These are phyloP conservation scores for Microctenopoma lineatum DNA, from an alignment of 2,797 vertebrate species.

Conservation along the genomic window DNA sequence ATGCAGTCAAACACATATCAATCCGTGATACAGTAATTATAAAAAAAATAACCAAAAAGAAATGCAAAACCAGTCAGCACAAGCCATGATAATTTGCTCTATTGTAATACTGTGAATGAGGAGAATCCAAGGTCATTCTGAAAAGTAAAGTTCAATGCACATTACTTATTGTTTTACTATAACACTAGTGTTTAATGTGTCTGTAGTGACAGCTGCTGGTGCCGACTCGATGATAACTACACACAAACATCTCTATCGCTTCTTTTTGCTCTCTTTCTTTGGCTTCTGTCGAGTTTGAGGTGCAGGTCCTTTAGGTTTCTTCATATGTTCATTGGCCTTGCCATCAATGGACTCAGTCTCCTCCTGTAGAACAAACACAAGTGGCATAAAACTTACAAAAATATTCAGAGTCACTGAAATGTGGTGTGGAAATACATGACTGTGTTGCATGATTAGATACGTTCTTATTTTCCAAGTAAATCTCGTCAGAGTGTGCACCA, in stretches of 20 bases:
- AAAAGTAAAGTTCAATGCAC: constrained; percentile 5
- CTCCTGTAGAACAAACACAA: constrained; percentile 70
- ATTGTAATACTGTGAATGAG: not conserved
- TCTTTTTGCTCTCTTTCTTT: constrained; percentile 89
- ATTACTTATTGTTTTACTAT: not conserved
- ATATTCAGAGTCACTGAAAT: constrained; percentile 4
- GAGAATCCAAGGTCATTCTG: constrained; percentile 1
- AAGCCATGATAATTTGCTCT: not conserved
- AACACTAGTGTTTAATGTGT: constrained; percentile 24
- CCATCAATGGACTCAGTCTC: constrained; percentile 73
- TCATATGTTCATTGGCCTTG: constrained; percentile 76
- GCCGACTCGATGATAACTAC: constrained; percentile 10
- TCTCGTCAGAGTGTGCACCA: not conserved
- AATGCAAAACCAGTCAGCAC: constrained; percentile 2
- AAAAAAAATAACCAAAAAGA: constrained; percentile 14
- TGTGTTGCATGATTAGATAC: not conserved
- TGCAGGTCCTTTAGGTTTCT: constrained; percentile 79
- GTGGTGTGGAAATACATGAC: constrained; percentile 6
- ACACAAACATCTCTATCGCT: constrained; percentile 70
- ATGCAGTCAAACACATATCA: constrained; percentile 18
- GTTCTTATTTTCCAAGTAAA: not conserved
- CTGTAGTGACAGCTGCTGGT: constrained; percentile 9
- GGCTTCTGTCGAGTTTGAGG: constrained; percentile 82
- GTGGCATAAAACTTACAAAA: constrained; percentile 8
- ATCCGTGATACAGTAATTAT: constrained; percentile 1